phyloP scores from a whole-genome alignment of 2,113 vertebrate species.

The Boulengeromyrus knoepffleri region DNA sequence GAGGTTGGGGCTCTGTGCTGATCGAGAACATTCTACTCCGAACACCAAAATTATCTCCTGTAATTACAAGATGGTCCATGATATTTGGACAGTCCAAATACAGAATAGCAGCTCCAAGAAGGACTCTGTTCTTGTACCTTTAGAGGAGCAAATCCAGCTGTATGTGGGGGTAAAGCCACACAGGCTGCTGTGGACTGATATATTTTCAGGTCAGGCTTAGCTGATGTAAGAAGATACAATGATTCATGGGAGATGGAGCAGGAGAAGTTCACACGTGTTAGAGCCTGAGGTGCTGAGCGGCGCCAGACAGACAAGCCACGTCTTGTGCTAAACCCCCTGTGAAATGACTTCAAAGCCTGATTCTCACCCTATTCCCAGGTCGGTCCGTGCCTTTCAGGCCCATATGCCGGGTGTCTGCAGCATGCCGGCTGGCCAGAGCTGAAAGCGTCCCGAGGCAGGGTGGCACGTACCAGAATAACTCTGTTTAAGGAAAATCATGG shows the following conservation, averaged over 20 bases:
- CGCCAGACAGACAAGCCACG: neutral
- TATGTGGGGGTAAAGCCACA: neutral
- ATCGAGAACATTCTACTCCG: neutral
- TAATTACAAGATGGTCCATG: neutral
- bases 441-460: neutral
- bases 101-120: neutral
- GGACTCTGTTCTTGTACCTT: neutral
- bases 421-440: neutral
- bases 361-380: slow-evolving; percentile 10
- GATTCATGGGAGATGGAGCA: neutral
- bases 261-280: neutral
- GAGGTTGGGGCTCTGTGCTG: neutral
- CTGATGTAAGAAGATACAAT: neutral
- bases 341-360: neutral
- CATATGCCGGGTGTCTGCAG: neutral
- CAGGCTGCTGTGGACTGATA: neutral
- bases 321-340: neutral
- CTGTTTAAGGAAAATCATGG: neutral
- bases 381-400: neutral
- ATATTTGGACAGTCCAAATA: neutral
- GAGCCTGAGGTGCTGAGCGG: too few species aligned
- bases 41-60: neutral
- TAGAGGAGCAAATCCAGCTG: neutral
- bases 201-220: too few species aligned
- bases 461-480: neutral